Evolutionary conservation across 2,888 invertebrate genomes (phyloP).

Genomic region (Chymomyza caudatula): DNA sequence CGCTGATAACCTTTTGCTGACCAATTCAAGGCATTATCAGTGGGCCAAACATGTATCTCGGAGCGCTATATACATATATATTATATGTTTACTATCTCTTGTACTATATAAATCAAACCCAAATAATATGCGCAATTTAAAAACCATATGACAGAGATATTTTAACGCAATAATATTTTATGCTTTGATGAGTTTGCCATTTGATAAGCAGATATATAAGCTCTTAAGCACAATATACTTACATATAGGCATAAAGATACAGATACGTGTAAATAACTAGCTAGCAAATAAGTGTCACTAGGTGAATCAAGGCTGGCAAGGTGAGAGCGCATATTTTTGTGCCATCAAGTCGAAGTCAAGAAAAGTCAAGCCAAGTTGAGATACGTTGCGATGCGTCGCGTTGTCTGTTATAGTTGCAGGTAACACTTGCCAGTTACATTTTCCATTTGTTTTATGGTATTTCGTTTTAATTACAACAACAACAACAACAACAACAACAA

Average conservation of each 20-base stretch:
- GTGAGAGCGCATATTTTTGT: conserved; percentile 5
- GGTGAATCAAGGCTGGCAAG: conserved; percentile 48
- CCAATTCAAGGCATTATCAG: background rate
- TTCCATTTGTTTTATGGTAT: conserved; percentile 70
- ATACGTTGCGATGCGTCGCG: conserved; percentile 29
- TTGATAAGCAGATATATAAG: conserved; percentile 46
- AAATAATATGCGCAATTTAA: background rate
- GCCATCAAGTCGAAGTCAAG: background rate
- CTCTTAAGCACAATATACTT: background rate
- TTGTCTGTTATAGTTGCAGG: conserved; percentile 45
- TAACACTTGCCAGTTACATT: conserved; percentile 61
- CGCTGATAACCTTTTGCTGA: background rate
- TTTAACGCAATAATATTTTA: conserved; percentile 17
- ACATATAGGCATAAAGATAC: background rate
- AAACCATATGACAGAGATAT: too few species aligned
- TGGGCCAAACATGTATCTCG: background rate
- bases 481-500: conserved; percentile 33
- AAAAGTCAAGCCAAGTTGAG: background rate
- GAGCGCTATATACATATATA: too few species aligned
- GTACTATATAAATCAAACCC: background rate
- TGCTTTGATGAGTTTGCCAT: conserved; percentile 8
- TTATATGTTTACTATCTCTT: background rate
- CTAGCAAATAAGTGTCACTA: conserved; percentile 67
- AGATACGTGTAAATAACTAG: conserved; percentile 23
- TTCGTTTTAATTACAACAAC: conserved; percentile 71